These are phyloP conservation scores for Phyllopteryx taeniolatus DNA, from an alignment of 2,113 vertebrate species.

Conservation along the genomic window DNA sequence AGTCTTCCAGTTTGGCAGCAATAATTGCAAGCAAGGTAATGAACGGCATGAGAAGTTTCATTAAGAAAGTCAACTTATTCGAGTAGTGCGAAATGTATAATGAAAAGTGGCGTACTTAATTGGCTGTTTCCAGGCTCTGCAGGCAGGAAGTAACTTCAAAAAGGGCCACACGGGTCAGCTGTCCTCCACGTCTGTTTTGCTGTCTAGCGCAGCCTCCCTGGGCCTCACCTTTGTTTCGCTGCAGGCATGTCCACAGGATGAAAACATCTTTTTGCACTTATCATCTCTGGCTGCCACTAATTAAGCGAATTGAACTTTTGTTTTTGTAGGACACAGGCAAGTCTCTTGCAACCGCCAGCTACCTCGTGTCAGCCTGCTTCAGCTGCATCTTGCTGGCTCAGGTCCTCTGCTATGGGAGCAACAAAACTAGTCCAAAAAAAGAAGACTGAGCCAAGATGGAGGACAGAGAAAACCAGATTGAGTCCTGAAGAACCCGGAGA, in stretches of 20 bases:
- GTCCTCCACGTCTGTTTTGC: constrained; percentile 72
- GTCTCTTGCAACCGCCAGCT: constrained; percentile 63
- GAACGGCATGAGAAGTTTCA: background rate
- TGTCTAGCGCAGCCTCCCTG: constrained; percentile 74
- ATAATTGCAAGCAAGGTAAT: constrained; percentile 75
- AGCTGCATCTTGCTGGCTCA: constrained; percentile 76
- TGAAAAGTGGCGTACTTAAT: background rate
- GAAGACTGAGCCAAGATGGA: constrained; percentile 42
- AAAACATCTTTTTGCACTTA: background rate
- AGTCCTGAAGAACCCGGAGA: background rate
- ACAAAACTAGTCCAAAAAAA: constrained; percentile 17
- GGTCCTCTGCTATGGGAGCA: constrained; percentile 73
- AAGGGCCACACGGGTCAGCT: constrained; percentile 80
- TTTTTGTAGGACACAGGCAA: constrained; percentile 72
- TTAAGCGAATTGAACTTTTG: background rate
- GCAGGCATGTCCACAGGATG: constrained; percentile 65
- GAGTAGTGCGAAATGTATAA: background rate
- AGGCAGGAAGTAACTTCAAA: constrained; percentile 72
- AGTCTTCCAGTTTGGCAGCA: constrained; percentile 68
- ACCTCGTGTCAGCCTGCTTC: constrained; percentile 68
- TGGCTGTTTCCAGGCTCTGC: constrained; percentile 69
- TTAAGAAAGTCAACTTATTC: too few species aligned
- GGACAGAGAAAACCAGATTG: background rate
- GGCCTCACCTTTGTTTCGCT: constrained; percentile 71
- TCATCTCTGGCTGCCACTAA: background rate